Conservation (phyloP, 2,888 invertebrate genomes). For the Drosophila dives region DNA sequence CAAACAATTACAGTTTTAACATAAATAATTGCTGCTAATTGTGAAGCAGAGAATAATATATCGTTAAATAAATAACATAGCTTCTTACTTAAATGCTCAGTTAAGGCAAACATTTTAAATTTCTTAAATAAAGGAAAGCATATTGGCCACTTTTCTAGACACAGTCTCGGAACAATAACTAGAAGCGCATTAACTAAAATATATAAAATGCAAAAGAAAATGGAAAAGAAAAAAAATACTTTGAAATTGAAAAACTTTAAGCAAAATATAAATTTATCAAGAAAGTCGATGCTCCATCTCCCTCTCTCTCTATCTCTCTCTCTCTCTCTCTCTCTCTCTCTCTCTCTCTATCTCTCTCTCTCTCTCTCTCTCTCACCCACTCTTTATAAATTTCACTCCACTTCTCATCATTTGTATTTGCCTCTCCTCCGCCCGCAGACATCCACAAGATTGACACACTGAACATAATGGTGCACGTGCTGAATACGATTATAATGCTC, state of each 20-base stretch:
- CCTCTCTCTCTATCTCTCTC: neutral
- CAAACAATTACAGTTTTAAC: too few relatives aligned
- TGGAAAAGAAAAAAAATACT: neutral
- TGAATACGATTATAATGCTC: conserved; percentile 91
- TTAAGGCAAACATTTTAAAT: neutral
- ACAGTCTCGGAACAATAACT: neutral
- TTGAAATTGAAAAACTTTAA: neutral
- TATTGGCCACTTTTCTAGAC: neutral
- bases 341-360: neutral
- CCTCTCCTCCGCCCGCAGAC: conserved; percentile 63
- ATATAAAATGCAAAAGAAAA: neutral
- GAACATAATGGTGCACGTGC: conserved; percentile 85
- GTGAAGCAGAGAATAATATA: too few relatives aligned
- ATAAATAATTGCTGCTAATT: too few relatives aligned
- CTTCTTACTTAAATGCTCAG: neutral
- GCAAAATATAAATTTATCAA: neutral
- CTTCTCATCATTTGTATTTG: conserved; percentile 18
- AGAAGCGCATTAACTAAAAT: neutral
- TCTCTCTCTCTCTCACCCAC: neutral
- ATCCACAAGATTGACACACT: conserved; percentile 84
- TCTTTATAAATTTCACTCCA: neutral
- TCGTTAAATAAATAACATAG: neutral
- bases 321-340: neutral
- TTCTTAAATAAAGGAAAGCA: neutral
- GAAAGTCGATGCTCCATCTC: neutral